Evolutionary conservation across 2,113 vertebrate genomes (phyloP).

Genomic region (Archocentrus centrarchus): DNA sequence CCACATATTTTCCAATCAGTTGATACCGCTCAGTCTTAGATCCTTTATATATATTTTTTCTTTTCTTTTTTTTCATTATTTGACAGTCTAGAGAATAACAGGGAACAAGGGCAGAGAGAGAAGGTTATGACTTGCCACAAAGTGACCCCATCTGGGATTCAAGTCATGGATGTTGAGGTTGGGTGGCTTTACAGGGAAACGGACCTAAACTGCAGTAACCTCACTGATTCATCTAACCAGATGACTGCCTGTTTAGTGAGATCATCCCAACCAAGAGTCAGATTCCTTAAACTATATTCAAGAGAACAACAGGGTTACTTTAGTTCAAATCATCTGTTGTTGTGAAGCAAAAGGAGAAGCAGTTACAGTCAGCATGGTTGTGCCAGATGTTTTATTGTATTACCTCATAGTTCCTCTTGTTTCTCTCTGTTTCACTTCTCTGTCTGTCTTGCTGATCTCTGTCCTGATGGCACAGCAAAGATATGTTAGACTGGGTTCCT

Average conservation of each 20-base stretch:
- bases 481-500: background rate
- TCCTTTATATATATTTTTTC: background rate
- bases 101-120: background rate
- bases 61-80: background rate
- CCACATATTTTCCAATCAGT: constrained; percentile 5
- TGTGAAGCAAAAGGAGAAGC: constrained; percentile 35
- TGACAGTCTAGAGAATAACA: background rate
- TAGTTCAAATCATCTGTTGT: constrained; percentile 28
- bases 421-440: constrained; percentile 53
- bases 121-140: no score
- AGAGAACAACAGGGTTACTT: constrained; percentile 42
- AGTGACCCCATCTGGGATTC: background rate
- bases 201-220: constrained; percentile 35
- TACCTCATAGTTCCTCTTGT: constrained; percentile 40
- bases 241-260: background rate
- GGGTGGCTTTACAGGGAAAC: background rate
- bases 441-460: background rate
- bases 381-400: constrained; percentile 52
- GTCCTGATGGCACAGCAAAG: background rate
- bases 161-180: background rate
- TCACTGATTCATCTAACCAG: constrained; percentile 40
- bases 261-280: constrained; percentile 36
- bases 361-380: background rate
- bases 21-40: constrained; percentile 41
- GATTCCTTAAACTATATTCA: background rate